Base-by-base conservation (phyloP, 2,888 invertebrate genomes). In the Cantharis rustica region DNA sequence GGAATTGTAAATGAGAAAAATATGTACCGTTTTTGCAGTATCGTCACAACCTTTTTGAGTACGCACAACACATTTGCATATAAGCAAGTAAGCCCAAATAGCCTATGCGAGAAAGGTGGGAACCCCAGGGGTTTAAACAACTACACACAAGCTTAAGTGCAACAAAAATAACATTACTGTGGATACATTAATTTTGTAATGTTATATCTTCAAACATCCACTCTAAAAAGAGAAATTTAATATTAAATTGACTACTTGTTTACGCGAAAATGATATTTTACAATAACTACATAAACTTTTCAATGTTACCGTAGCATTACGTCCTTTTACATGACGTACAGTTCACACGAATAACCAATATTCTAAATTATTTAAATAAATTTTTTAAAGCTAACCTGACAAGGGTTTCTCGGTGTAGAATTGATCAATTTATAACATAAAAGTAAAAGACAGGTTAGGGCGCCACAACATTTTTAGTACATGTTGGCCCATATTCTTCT, bases 81-180 rank as follows among this genome's bases (percentile, higher is more conserved):
- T 79, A 77, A 77, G 79, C 77, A 79, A 79, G 76, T 76, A 79
- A 72, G 72, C 73, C 64, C 76, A 76, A 79, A 77, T 79, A 76
- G 72, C 74, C 74, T 74, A 63, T 72, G 72, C 78, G 74, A 79
- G 62, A 72, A 73, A 68, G 72, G 71, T 26, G 16, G 16, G 71
- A 66, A 66, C 68, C 78, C 79, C 75, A 70, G 68, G 76, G 79
- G 75, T 75, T 75, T 76, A 72, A 76, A 79, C 76, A 73, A 77
- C 76, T n/a, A 75, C 75, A 75, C 70, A 70, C 16, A 64, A 47
- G 64, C 63, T 72, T 75, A 72, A 75, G 75, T 75, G 75, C 75
- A 75, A 62, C 69, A 62, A 64, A 68, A 72, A 71, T 75, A 72
- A 70, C 70, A 66, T 66, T 66, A 20, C 20, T 66, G 64, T 11